phyloP scores from a whole-genome alignment of 2,797 vertebrate species.

The Galagoides demidoff region DNA sequence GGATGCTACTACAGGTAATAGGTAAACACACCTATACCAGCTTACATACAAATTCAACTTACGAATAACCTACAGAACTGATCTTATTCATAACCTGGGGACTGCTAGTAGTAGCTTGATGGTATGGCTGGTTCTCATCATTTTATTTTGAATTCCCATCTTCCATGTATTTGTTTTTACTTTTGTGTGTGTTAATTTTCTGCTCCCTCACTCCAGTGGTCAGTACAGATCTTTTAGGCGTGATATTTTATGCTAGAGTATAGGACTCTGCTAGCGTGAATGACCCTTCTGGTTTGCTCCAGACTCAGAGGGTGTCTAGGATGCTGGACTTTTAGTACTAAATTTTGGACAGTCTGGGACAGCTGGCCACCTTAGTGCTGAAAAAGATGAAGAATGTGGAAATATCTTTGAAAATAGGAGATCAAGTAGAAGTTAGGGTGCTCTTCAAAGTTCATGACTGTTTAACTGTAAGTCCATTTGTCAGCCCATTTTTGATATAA shows the following conservation, averaged over 20 bases:
- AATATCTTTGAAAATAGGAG: background rate
- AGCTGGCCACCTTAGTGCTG: background rate
- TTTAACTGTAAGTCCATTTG: background rate
- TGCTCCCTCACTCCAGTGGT: background rate
- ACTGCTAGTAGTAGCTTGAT: background rate
- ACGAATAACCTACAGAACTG: too few relatives aligned
- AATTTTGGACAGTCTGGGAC: background rate
- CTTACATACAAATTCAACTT: too few relatives aligned
- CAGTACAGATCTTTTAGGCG: background rate
- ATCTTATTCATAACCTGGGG: too few relatives aligned
- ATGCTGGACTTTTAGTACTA: background rate
- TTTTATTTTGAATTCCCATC: background rate
- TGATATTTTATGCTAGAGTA: background rate
- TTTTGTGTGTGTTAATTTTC: background rate
- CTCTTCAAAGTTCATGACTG: background rate
- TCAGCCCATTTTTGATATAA: background rate
- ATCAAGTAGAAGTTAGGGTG: conserved; percentile 1
- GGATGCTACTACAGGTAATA: too few relatives aligned
- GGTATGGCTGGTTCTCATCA: background rate
- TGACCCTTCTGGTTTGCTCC: background rate
- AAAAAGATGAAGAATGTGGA: background rate
- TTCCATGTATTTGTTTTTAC: background rate
- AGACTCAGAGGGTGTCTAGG: background rate
- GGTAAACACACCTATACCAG: too few relatives aligned
- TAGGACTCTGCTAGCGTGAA: background rate